Base-by-base conservation (phyloP, 2,797 vertebrate genomes). In the Melanotaenia trifasciata region DNA sequence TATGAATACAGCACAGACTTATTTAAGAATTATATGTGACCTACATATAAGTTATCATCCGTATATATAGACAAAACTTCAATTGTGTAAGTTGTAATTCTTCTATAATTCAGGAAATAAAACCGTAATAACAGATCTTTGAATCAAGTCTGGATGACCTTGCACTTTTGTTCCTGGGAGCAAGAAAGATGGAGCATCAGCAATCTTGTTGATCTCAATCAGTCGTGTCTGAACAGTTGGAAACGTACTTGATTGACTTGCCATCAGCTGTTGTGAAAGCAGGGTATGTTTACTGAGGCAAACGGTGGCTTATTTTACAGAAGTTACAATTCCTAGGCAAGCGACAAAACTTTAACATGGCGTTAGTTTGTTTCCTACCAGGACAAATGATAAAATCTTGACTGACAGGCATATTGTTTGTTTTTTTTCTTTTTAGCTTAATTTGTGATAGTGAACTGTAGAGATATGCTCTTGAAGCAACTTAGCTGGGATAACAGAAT, bases 221-320 rank as follows among this genome's bases (percentile, higher is more conserved):
- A 74, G 66, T 79, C 67, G 43, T 78, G 36, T 11, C 54, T 16
- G 18, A 73, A 75, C 78, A 80, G 74, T 83, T 78, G 65, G 72
- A 65, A 75, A 89, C 45, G 35, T 90, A 81, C 18, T 64, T 56
- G n/a, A 20, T 58, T 62, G 81, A 79, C 57, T n/a, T 40, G 72
- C 14, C 10, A 62, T 14, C 82, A 85, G 83, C 87, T 89, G 85
- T 57, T 73, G 58, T 71, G 72, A 72, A 82, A 78, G 54, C 61
- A 59, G 64, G 68, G 12, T 54, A 11, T 78, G 32, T 13, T 50
- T 68, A 68, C 4, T 26, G 3, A 58, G 28, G 5, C 22, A 68
- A 68, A 35, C 1, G n/a, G 4, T 0, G 0, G 30, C 1, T 30
- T 2, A 6, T 14, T 32, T 7, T 58, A 4, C 18, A 13, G 3